Percentiles rank a stretch among this genome's conserved stretches.
phyloP scores from a whole-genome alignment of 2,888 invertebrate genomes.

The Rotaria sp. region DNA sequence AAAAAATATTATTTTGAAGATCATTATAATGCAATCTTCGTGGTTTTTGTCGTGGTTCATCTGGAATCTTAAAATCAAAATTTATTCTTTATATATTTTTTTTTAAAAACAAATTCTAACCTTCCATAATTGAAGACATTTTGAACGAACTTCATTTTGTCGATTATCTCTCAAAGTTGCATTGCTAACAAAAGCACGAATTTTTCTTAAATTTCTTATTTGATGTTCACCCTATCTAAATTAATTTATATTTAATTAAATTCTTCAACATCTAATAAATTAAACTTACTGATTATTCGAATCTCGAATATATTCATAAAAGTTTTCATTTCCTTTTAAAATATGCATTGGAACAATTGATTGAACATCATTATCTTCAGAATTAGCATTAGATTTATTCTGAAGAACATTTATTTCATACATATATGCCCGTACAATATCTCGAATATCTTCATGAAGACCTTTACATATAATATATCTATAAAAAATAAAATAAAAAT shows the following conservation, averaged over 20 bases:
- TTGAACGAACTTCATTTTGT: neutral
- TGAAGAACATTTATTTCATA: conserved; percentile 32
- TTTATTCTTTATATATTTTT: neutral
- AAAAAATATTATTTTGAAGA: neutral
- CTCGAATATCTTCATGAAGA: conserved; percentile 17
- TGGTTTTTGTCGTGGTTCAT: conserved; percentile 17
- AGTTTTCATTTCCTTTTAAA: conserved; percentile 32
- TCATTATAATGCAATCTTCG: neutral
- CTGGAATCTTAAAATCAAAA: neutral
- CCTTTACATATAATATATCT: conserved; percentile 39
- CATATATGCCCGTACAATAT: conserved; percentile 37
- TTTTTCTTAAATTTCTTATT: conserved; percentile 34
- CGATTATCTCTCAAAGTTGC: conserved; percentile 28
- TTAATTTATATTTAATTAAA: neutral
- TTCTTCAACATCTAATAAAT: no score
- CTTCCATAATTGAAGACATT: conserved; percentile 38
- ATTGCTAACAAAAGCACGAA: conserved; percentile 36
- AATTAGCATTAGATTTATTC: conserved; percentile 29
- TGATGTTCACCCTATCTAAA: conserved; percentile 32
- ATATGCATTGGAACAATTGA: conserved; percentile 36
- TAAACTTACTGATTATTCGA: conserved; percentile 31
- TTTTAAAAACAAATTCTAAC: neutral
- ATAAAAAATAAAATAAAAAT: no score
- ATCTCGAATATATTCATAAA: conserved; percentile 32
- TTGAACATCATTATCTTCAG: conserved; percentile 21